These are phyloP conservation scores for Embiotoca jacksoni DNA, from an alignment of 2,113 vertebrate genomes.

Conservation along the genomic window DNA sequence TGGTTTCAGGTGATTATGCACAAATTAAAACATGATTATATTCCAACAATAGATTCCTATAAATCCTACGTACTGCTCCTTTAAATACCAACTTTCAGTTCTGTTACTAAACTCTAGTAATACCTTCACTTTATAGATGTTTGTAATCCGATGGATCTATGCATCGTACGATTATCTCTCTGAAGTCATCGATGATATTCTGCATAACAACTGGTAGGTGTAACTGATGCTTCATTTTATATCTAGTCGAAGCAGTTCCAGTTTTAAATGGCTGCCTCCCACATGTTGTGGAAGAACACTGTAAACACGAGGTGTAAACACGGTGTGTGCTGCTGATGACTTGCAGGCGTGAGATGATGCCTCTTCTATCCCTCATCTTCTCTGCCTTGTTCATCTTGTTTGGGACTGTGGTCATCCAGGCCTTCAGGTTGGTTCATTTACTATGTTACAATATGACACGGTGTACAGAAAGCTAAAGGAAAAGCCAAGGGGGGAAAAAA, in stretches of 20 bases:
- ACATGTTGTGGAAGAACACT: no score
- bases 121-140: slow-evolving; percentile 82
- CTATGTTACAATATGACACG: neutral
- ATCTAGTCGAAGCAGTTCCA: no score
- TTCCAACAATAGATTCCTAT: no score
- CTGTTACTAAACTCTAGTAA: neutral
- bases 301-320: neutral
- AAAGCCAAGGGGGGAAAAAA: neutral
- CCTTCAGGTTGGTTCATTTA: slow-evolving; percentile 89
- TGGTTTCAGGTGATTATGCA: no score
- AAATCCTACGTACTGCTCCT: no score
- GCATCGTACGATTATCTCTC: slow-evolving; percentile 86
- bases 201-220: slow-evolving; percentile 95
- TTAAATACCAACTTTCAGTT: no score
- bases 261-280: neutral
- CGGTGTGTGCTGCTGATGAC: neutral
- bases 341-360: slow-evolving; percentile 98
- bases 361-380: slow-evolving; percentile 95
- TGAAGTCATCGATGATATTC: slow-evolving; percentile 90
- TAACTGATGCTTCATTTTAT: neutral
- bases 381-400: slow-evolving; percentile 97
- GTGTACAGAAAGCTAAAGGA: neutral
- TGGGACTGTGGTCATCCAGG: slow-evolving; percentile 95
- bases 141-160: slow-evolving; percentile 94
- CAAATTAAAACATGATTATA: no score